These are phyloP conservation scores for Phania funesta DNA, from an alignment of 2,888 invertebrate genomes.

Conservation along the genomic window DNA sequence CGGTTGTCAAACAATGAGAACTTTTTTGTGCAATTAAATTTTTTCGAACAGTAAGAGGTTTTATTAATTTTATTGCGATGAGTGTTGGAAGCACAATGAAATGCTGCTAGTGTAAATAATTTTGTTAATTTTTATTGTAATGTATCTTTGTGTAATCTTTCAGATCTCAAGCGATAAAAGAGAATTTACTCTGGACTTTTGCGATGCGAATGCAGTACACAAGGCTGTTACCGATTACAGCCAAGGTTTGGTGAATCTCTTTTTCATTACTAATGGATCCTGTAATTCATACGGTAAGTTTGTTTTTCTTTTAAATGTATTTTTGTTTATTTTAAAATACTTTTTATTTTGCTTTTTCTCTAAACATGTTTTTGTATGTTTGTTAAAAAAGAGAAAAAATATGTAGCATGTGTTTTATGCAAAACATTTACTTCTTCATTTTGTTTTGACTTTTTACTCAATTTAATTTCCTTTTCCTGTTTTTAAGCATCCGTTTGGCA, in stretches of 20 bases:
- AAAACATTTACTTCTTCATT: slow-evolving; percentile 6
- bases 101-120: too few species aligned
- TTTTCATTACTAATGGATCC: slow-evolving; percentile 74
- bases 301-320: neutral
- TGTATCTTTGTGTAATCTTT: slow-evolving; percentile 8
- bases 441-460: slow-evolving; percentile 52
- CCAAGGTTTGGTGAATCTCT: slow-evolving; percentile 78
- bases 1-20: too few species aligned
- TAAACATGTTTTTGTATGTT: neutral
- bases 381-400: neutral
- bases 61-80: too few species aligned
- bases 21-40: too few species aligned
- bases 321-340: neutral
- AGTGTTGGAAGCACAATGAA: too few species aligned
- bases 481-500: slow-evolving; percentile 68
- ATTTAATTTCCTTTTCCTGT: slow-evolving; percentile 73
- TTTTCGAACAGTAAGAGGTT: too few species aligned
- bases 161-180: slow-evolving; percentile 72
- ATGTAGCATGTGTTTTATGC: slow-evolving; percentile 50
- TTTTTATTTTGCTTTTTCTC: neutral
- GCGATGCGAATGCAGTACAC: slow-evolving; percentile 71
- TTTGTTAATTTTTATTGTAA: neutral
- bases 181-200: slow-evolving; percentile 74
- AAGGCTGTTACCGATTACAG: slow-evolving; percentile 78
- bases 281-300: slow-evolving; percentile 78